A percentile compares a stretch with the other conserved stretches of the same genome.
Conservation (phyloP, 2,888 invertebrate species). For the Erebia epiphron region DNA sequence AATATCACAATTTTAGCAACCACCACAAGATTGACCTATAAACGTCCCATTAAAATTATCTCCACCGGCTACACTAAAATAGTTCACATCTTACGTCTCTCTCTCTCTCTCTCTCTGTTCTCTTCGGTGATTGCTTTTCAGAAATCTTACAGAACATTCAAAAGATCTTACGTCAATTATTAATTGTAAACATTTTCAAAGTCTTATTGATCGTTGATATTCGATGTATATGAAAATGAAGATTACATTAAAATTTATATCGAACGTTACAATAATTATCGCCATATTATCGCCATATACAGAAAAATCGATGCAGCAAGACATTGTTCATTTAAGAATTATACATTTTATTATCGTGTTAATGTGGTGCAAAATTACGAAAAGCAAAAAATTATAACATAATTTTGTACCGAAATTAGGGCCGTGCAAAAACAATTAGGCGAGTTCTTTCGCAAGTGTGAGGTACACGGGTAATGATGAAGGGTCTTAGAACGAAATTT, state of each 20-base stretch:
- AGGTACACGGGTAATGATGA: too few species aligned
- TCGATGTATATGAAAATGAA: constrained; percentile 37
- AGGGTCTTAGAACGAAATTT: too few species aligned
- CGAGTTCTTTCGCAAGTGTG: too few species aligned
- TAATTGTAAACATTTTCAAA: constrained; percentile 29
- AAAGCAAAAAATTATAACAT: background rate
- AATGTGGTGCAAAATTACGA: background rate
- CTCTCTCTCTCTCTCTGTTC: constrained; percentile 15
- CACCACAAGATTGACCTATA: constrained; percentile 42
- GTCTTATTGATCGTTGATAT: constrained; percentile 39
- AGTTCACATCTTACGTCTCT: constrained; percentile 18
- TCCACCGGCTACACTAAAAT: constrained; percentile 27
- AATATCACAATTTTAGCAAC: constrained; percentile 79
- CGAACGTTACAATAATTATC: constrained; percentile 9
- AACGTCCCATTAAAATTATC: constrained; percentile 24
- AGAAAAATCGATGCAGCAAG: constrained; percentile 23
- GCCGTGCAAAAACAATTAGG: background rate
- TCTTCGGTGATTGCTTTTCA: constrained; percentile 35
- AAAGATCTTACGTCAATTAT: constrained; percentile 35
- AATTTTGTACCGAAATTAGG: background rate
- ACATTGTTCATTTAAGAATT: constrained; percentile 9
- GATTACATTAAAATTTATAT: constrained; percentile 25
- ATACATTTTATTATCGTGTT: background rate
- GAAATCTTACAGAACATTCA: constrained; percentile 33
- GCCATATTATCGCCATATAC: constrained; percentile 23